Base-by-base conservation (phyloP, 2,888 invertebrate genomes). In the Baronia brevicornis region DNA sequence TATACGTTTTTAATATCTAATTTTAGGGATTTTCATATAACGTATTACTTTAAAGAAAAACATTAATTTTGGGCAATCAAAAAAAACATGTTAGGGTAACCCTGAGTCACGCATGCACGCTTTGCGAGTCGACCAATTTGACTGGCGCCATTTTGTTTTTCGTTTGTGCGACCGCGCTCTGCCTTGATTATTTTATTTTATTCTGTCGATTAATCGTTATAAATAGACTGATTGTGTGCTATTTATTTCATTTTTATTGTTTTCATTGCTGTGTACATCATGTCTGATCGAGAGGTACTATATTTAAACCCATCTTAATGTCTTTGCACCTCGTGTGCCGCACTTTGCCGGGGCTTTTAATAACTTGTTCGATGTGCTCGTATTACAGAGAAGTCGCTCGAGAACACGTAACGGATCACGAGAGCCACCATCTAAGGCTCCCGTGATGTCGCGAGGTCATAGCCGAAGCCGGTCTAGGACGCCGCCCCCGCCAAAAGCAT, bases 261-360 rank as follows among this genome's bases (percentile, higher is more conserved):
- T 53, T 54, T 44, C 47, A 56, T 57, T 52, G 47, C 47, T 48
- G 51, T 41, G 53, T 38, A 47, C 65, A 58, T 54, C 46, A 84
- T 84, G 84, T 84, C 84, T 44, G 84, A 84, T 66, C 71, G 80
- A 64, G 84, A 84, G 82, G 84, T 84, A 74, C 65, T 74, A 64
- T 64, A 62, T 57, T 67, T 74, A 67, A 49, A 54, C 48, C 47
- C 52, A 51, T 45, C 46, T 38, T 41, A 33, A 39, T 43, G 41
- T 48, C 41, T 47, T 39, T 39, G 53, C 47, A 58, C 57, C 67
- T 65, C 73, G 69, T 72, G 73, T 68, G 69, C 66, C 23, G 38
- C 38, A 30, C 36, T 38, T 42, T 44, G 45, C 37, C 35, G 36
- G 38, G 24, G 32, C 33, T 32, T 19, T 15, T 21, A 28, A 22